phyloP scores from a whole-genome alignment of 2,113 vertebrate genomes.

The Mesocricetus auratus region DNA sequence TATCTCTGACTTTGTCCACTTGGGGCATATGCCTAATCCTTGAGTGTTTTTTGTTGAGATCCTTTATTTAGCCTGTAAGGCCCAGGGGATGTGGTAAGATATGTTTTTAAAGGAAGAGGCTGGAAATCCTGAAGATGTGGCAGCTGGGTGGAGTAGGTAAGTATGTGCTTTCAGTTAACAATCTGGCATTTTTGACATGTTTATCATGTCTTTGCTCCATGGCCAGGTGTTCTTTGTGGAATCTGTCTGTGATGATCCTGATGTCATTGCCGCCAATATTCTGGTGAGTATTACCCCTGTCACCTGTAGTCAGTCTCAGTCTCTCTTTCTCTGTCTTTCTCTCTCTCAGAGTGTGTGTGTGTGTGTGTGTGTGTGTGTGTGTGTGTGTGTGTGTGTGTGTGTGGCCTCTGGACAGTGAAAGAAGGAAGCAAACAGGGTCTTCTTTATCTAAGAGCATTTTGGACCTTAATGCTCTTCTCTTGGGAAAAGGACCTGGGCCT shows the following conservation, averaged over 20 bases:
- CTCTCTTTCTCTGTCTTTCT: background rate
- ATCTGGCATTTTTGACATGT: background rate
- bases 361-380: background rate
- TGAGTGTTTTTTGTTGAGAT: constrained; percentile 44
- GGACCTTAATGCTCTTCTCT: background rate
- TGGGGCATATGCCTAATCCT: background rate
- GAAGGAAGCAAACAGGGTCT: background rate
- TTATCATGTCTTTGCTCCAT: constrained; percentile 5
- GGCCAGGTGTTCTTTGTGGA: constrained; percentile 98
- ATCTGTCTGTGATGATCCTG: constrained; percentile 97
- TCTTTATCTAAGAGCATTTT: background rate
- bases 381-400: background rate
- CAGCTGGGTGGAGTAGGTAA: background rate
- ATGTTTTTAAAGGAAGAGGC: constrained; percentile 21
- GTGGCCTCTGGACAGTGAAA: background rate
- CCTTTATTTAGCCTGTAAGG: constrained; percentile 57
- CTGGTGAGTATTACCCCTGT: constrained; percentile 88
- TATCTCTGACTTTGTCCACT: background rate
- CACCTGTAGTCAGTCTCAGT: background rate
- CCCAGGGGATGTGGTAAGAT: constrained; percentile 40
- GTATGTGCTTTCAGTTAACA: background rate
- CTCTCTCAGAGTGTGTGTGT: background rate
- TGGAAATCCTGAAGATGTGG: background rate
- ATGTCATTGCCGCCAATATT: constrained; percentile 98
- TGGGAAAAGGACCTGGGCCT: background rate